Base-by-base conservation (phyloP, 2,113 vertebrate species). In the Calonectris borealis region DNA sequence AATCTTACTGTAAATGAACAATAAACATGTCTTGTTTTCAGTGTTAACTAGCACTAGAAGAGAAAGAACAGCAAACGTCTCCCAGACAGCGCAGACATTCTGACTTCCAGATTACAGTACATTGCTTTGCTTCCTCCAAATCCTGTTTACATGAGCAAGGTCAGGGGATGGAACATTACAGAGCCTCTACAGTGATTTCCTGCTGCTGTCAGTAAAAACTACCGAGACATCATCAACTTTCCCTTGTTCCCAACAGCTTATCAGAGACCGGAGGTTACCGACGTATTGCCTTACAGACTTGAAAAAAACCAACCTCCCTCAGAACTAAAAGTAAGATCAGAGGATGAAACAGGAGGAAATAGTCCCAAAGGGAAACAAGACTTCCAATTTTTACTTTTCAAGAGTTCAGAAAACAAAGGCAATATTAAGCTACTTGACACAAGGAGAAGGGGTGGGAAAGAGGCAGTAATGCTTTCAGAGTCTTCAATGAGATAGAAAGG, bases 61-160 rank as follows among this genome's bases (percentile, higher is more conserved):
- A 95, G 48, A 97, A 93, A 93, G 40, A 94, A 78, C 34, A 94
- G 80, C 94, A 94, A 92, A 94, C 34, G 60, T 46, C 44, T 92
- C 91, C 29, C 61, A 96, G 44, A 24, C 58, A 79, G 69, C 0
- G 0, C 88, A 86, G 88, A 81, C 73, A 49, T 82, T 95, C 64
- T 65, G 77, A 92, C 81, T 94, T 95, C 77, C 91, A 96, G 87
- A 95, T 94, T 91, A 95, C 81, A 93, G 89, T 61, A 91, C 79
- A 44, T 52, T 92, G 89, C 92, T 95, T 95, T 96, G 79, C 88
- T 95, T 96, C 93, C 88, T 96, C 81, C 73, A 96, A 93, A 96
- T 96, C 89, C 94, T 95, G 94, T 97, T 97, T 97, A 97, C 94
- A 97, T 54, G 95, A 96, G 57, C 62, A 94, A 97, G 92, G 96